phyloP scores from a whole-genome alignment of 2,888 invertebrate genomes.

The Drosophila ustulata region DNA sequence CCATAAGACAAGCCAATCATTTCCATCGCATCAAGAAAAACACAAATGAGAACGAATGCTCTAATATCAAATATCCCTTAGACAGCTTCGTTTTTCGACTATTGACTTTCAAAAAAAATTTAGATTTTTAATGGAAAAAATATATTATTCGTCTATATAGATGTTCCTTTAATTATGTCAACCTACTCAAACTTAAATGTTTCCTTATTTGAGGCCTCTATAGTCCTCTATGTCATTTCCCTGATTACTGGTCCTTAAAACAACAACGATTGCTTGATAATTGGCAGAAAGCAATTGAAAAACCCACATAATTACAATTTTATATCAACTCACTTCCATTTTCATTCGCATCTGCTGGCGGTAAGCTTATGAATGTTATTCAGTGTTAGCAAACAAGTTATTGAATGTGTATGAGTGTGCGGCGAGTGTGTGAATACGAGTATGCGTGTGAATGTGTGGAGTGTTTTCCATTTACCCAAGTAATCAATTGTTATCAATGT shows the following conservation, averaged over 20 bases:
- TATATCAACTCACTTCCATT: constrained; percentile 48
- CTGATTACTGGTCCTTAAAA: background rate
- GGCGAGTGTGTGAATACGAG: background rate
- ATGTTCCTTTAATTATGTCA: no score
- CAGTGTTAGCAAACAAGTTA: constrained; percentile 29
- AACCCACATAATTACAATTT: constrained; percentile 47
- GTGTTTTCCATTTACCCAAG: constrained; percentile 54
- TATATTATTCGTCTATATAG: no score
- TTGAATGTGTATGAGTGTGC: constrained; percentile 16
- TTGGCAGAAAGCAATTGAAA: constrained; percentile 39
- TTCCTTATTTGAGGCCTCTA: no score
- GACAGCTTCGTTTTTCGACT: background rate
- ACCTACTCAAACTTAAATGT: no score
- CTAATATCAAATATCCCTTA: constrained; percentile 7
- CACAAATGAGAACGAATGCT: background rate
- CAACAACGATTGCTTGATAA: constrained; percentile 14
- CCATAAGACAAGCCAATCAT: constrained; percentile 31
- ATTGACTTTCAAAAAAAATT: no score
- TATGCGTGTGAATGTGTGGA: constrained; percentile 25
- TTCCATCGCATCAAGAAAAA: background rate
- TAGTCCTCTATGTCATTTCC: constrained; percentile 11
- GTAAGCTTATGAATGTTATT: constrained; percentile 32
- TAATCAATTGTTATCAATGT: constrained; percentile 69
- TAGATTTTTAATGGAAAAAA: no score
- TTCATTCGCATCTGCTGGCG: constrained; percentile 26